Conservation (phyloP, 2,113 vertebrate genomes). For the Archocentrus centrarchus region DNA sequence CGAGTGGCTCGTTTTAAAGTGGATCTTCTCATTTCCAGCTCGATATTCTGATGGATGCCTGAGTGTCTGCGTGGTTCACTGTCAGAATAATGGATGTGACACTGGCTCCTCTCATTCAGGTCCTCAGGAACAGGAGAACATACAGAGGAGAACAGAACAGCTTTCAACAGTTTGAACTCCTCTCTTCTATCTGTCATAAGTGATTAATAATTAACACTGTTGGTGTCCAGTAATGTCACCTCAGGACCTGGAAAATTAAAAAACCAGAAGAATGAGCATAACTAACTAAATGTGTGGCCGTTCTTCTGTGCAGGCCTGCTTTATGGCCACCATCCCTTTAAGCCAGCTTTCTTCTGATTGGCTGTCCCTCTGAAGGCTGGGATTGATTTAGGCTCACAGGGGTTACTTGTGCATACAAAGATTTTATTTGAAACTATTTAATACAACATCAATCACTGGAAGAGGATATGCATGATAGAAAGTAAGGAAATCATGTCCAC, state of each 20-base stretch:
- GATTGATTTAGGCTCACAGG: not conserved
- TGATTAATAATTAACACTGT: not conserved
- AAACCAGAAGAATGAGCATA: not conserved
- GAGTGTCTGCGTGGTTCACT: not conserved
- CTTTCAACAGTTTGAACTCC: not conserved
- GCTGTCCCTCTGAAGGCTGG: not conserved
- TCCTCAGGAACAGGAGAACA: not conserved
- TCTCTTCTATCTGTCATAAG: not conserved
- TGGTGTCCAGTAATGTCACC: not conserved
- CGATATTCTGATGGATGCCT: not conserved
- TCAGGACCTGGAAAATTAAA: not conserved
- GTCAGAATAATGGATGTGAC: not conserved
- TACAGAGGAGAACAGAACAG: not conserved
- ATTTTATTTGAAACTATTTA: not conserved
- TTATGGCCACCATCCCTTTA: not conserved
- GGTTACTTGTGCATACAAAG: not conserved
- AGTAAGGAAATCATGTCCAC: too few relatives aligned
- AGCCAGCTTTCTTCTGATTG: not conserved
- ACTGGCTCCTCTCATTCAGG: not conserved
- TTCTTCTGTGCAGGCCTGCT: not conserved
- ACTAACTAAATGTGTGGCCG: not conserved
- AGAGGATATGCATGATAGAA: too few relatives aligned
- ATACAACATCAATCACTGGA: not conserved
- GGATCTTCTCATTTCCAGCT: not conserved
- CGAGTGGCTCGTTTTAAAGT: not conserved